Evolutionary conservation across 2,888 invertebrate genomes (phyloP).

Genomic region (Chrysolina oricalcia): DNA sequence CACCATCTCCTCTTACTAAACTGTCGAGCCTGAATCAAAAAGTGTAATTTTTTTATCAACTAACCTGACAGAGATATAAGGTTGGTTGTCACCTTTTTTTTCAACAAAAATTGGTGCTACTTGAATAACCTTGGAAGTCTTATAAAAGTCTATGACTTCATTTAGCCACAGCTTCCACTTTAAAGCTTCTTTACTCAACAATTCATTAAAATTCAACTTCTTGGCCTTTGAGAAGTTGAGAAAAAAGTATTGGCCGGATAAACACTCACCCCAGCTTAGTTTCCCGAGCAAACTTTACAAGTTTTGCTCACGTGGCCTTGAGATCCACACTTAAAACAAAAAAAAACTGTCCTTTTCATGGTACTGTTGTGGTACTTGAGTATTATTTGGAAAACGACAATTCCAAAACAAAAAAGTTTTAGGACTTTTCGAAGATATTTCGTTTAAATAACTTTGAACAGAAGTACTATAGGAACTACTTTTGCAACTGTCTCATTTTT

Average conservation of each 20-base stretch:
- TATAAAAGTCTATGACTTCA: background rate
- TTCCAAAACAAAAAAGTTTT: background rate
- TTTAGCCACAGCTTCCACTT: background rate
- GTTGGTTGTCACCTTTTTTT: background rate
- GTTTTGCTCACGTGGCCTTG: background rate
- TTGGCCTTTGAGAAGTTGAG: background rate
- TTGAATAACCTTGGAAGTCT: too few species aligned
- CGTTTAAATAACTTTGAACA: background rate
- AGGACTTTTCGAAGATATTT: background rate
- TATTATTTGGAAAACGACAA: background rate
- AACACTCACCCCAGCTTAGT: background rate
- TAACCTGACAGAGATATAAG: background rate
- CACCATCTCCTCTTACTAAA: background rate
- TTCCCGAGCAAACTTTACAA: background rate
- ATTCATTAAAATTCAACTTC: background rate
- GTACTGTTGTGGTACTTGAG: background rate
- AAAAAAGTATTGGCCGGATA: background rate
- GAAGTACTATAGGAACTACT: background rate
- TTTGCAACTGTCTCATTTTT: background rate
- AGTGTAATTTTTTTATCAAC: background rate
- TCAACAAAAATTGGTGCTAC: background rate
- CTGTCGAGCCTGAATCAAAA: background rate
- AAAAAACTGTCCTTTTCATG: background rate
- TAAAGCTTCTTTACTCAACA: background rate
- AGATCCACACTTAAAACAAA: background rate